Evolutionary conservation across 2,888 invertebrate species (phyloP), one percentile per base, ranked within the genome.

Genomic region (Mimas tiliae): DNA sequence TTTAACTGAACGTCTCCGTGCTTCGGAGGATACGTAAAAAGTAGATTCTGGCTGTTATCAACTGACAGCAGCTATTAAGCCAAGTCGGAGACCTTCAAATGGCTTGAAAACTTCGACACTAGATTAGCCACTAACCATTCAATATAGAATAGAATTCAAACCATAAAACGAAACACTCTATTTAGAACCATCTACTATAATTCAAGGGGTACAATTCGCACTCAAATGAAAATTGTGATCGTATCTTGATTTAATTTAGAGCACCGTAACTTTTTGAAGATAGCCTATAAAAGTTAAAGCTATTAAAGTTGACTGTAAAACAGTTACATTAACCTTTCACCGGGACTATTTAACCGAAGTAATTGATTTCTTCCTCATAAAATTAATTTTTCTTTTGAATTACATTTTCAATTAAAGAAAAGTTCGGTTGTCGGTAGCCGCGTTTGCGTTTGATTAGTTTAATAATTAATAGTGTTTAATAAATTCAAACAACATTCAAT

Each of bases 321-420:
- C 80, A 75, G 80, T 81, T 77, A 83, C 85, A 90, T 90, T 90
- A 90, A 89, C 89, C 90, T 87, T 87, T 85, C 83, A 83, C 85
- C 82, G 79, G 69, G 72, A 81, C 84, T 87, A 83, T 86, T 85
- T 83, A 80, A 80, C 72, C 75, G 79, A 71, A 71, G 84, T 87
- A 88, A 89, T 88, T 87, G 87, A 87, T 87, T 88, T 78, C 74
- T 80, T 78, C 78, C 78, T 74, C 75, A 71, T 77, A 73, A 77
- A 76, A 75, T 77, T 79, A 76, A 77, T 79, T 81, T 79, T 76
- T 70, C 12, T 38, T 42, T 58, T 48, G 12, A 12, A 55, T 33
- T 47, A 33, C 62, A 27, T 63, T 63, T 63, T 47, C 27, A 48
- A 63, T 63, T 63, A 63, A n/a, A 47, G 62, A 58, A 58, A 58